Evolutionary conservation across 2,888 invertebrate species (phyloP).

Genomic region (Agrilus mali): DNA sequence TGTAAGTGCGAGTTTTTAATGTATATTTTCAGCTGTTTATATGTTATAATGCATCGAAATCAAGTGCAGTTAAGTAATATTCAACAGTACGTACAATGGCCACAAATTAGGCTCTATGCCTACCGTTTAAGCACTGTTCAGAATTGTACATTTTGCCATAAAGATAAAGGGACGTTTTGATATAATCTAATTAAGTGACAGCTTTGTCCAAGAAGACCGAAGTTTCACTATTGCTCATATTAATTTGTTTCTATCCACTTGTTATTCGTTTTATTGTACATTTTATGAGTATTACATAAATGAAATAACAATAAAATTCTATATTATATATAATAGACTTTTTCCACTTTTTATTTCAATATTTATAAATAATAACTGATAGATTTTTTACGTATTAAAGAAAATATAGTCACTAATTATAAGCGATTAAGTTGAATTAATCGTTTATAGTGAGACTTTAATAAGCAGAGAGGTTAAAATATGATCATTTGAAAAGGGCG

Average conservation of each 20-base stretch:
- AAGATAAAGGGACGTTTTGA: slow-evolving; percentile 26
- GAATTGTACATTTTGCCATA: slow-evolving; percentile 36
- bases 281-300: slow-evolving; percentile 36
- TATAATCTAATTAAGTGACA: slow-evolving; percentile 23
- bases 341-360: slow-evolving; percentile 14
- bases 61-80: slow-evolving; percentile 31
- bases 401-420: too few species aligned
- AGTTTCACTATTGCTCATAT: slow-evolving; percentile 37
- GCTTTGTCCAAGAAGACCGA: slow-evolving; percentile 30
- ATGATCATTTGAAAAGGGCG: too few species aligned
- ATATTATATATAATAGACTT: slow-evolving; percentile 31
- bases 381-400: too few species aligned
- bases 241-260: slow-evolving; percentile 35
- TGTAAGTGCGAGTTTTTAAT: slow-evolving; percentile 29
- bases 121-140: slow-evolving; percentile 18
- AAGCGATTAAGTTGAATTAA: too few species aligned
- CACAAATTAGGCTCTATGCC: slow-evolving; percentile 3
- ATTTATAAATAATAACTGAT: too few species aligned
- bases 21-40: slow-evolving; percentile 26
- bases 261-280: slow-evolving; percentile 38
- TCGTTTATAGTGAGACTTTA: too few species aligned
- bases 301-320: slow-evolving; percentile 37
- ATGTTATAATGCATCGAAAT: slow-evolving; percentile 29
- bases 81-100: slow-evolving; percentile 3
- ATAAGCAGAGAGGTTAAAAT: too few species aligned